Conservation (phyloP, 2,888 invertebrate species). For the Homarus gammarus region DNA sequence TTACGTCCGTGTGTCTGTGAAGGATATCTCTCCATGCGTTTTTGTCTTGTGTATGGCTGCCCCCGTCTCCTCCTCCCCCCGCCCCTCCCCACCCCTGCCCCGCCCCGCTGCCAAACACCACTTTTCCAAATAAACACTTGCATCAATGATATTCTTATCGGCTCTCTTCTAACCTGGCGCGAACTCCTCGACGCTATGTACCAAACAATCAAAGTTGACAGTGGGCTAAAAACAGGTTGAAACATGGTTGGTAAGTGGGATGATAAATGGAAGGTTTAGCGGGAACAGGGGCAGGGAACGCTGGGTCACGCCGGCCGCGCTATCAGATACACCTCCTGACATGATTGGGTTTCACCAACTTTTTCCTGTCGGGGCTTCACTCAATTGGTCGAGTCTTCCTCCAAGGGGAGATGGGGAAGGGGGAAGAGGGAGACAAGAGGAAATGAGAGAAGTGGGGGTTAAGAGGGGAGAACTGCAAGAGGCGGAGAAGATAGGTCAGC, state of each 20-base stretch:
- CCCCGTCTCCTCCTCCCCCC: background rate
- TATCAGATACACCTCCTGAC: background rate
- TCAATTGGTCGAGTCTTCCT: background rate
- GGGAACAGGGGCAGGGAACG: background rate
- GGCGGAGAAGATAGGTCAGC: background rate
- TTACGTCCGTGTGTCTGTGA: constrained; percentile 21
- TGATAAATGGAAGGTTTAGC: background rate
- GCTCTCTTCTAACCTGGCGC: too few species aligned
- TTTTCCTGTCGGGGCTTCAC: constrained; percentile 26
- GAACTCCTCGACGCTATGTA: too few species aligned
- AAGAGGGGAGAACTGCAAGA: background rate
- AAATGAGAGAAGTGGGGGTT: background rate
- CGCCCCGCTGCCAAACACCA: background rate
- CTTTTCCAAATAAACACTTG: background rate
- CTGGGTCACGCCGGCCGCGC: background rate
- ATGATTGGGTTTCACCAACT: constrained; percentile 23
- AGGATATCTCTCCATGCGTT: constrained; percentile 29
- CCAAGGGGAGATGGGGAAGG: background rate
- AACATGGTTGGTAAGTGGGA: too few species aligned
- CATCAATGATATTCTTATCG: too few species aligned
- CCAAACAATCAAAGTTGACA: too few species aligned
- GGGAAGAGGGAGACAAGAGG: background rate
- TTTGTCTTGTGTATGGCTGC: constrained; percentile 43
- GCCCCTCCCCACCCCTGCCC: background rate
- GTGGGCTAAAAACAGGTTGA: too few species aligned